Conservation (phyloP, 1,140 invertebrate genomes). For the Ceratosolen fusciceps region DNA sequence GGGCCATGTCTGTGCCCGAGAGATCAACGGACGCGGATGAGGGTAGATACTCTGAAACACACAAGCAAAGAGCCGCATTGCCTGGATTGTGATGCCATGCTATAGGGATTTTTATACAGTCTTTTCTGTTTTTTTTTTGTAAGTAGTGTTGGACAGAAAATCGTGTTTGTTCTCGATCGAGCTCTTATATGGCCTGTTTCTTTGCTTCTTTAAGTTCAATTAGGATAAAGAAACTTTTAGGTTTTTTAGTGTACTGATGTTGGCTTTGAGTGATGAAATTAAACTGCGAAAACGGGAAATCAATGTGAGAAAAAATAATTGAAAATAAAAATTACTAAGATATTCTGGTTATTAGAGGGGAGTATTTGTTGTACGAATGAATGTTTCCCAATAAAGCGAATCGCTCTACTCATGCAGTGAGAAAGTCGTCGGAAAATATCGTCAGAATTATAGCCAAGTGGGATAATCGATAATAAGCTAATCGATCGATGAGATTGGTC, state of each 20-base stretch:
- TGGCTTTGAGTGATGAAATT: not conserved
- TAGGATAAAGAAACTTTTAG: too few species aligned
- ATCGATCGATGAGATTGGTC: not conserved
- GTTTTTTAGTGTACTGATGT: not conserved
- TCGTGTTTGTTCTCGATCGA: not conserved
- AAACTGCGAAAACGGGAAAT: not conserved
- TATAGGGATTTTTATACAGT: not conserved
- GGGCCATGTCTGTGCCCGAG: conserved; percentile 73
- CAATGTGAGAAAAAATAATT: too few species aligned
- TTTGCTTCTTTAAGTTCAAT: too few species aligned
- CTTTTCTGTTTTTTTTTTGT: conserved; percentile 23
- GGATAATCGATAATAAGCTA: not conserved
- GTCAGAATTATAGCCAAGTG: not conserved
- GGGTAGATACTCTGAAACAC: conserved; percentile 74
- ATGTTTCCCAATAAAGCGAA: not conserved
- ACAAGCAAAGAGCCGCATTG: conserved; percentile 47
- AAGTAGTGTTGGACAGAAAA: not conserved
- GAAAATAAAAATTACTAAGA: not conserved
- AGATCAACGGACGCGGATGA: conserved; percentile 71
- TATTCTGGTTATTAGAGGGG: not conserved
- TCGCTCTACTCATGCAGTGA: not conserved
- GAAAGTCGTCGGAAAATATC: not conserved
- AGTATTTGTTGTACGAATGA: too few species aligned
- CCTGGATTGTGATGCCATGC: conserved; percentile 9
- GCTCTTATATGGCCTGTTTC: not conserved